Percentiles rank a stretch among this genome's conserved stretches.
phyloP scores from a whole-genome alignment of 2,888 invertebrate species.

The Julus scanicus region DNA sequence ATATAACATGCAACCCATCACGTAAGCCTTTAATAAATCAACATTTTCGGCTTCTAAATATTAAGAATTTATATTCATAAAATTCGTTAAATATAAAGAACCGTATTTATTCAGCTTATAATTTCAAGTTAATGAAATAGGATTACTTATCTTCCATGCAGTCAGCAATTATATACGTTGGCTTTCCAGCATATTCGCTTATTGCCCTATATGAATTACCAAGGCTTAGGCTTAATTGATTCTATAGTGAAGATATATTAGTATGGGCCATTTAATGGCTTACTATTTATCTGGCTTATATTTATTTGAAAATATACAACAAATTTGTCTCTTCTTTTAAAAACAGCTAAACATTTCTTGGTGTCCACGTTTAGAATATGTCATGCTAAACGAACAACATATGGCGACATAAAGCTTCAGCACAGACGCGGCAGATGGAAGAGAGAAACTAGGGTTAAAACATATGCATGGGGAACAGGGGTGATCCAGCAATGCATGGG shows the following conservation, averaged over 20 bases:
- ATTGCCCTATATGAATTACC: background rate
- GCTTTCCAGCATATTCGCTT: background rate
- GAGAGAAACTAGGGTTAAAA: background rate
- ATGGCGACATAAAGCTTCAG: background rate
- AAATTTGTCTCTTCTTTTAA: background rate
- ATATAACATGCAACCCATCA: background rate
- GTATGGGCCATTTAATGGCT: background rate
- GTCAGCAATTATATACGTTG: background rate
- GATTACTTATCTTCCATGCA: background rate
- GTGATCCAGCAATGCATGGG: background rate
- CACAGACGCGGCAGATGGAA: background rate
- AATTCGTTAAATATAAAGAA: background rate
- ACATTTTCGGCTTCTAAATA: background rate
- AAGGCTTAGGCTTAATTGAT: conserved; percentile 33
- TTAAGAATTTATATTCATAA: conserved; percentile 6
- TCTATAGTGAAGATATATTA: conserved; percentile 3
- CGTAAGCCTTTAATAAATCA: background rate
- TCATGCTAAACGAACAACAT: background rate
- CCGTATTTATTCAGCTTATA: background rate
- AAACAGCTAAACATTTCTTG: background rate
- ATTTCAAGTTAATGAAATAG: conserved; percentile 6
- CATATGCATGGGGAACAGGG: background rate
- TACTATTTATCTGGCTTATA: conserved; percentile 22
- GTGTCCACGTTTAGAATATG: background rate
- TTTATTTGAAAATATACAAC: background rate